Evolutionary conservation across 2,797 vertebrate species (phyloP).

Genomic region (Muscicapa striata): DNA sequence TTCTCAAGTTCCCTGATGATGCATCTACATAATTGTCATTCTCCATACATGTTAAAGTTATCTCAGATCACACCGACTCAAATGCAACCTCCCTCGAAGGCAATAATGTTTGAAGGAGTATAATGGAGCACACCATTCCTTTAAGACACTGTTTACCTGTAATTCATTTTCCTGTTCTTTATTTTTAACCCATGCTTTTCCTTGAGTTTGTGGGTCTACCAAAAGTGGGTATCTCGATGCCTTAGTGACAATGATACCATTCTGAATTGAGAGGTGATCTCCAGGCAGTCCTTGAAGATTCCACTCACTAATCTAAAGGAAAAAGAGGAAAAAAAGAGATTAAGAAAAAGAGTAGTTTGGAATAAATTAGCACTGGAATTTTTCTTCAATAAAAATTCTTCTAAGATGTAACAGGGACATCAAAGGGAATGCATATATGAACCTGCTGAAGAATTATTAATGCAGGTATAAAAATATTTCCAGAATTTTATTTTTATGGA

Average conservation of each 20-base stretch:
- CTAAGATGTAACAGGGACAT: background rate
- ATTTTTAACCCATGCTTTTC: conserved; percentile 80
- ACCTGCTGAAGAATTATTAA: background rate
- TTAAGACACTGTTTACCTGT: conserved; percentile 63
- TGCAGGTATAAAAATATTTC: background rate
- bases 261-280: conserved; percentile 81
- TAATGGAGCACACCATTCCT: background rate
- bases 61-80: background rate
- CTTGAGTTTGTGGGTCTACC: conserved; percentile 81
- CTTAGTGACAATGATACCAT: conserved; percentile 82
- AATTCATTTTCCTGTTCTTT: conserved; percentile 79
- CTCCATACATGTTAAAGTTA: background rate
- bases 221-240: conserved; percentile 80
- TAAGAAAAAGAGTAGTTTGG: background rate
- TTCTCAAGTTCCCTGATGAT: background rate
- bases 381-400: background rate
- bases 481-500: background rate
- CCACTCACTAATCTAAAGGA: conserved; percentile 77
- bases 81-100: background rate
- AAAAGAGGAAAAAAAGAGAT: background rate
- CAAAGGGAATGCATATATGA: background rate
- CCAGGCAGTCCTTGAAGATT: conserved; percentile 80
- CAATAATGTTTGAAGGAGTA: background rate
- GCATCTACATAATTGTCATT: background rate
- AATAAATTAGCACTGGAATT: background rate